A percentile compares a stretch with the other conserved stretches of the same genome.
Conservation (phyloP, 2,113 vertebrate species). For the Pelusios castaneus region DNA sequence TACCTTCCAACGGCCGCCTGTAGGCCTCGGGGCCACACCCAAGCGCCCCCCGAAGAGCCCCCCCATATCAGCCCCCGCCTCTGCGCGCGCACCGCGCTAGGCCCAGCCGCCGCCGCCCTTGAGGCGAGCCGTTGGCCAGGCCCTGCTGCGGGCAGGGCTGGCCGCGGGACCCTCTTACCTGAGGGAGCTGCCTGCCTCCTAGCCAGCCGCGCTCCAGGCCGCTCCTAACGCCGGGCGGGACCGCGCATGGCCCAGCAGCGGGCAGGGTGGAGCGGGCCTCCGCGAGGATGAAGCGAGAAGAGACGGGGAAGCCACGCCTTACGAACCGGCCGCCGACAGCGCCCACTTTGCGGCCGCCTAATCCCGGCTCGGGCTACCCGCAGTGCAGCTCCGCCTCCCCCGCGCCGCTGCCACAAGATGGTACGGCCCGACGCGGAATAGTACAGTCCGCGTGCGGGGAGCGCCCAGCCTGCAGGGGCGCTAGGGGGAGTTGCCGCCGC, state of each 20-base stretch:
- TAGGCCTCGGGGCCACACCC: neutral
- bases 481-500: too few species aligned
- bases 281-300: too few species aligned
- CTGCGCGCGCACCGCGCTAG: neutral
- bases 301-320: neutral
- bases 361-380: neutral
- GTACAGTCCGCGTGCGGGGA: neutral
- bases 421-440: neutral
- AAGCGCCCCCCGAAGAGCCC: fast-evolving
- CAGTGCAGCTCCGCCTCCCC: neutral
- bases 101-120: neutral
- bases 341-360: neutral
- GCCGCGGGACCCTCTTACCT: neutral
- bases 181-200: neutral
- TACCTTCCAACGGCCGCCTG: too few species aligned
- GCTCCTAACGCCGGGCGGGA: neutral
- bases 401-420: neutral
- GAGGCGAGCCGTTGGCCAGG: neutral
- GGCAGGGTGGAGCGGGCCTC: neutral
- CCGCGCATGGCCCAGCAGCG: neutral
- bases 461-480: too few species aligned
- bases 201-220: neutral
- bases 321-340: neutral
- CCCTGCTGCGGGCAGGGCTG: too few species aligned
- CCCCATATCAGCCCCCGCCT: neutral